Base-by-base conservation (phyloP, 2,797 vertebrate genomes). In the Babyrousa celebensis region DNA sequence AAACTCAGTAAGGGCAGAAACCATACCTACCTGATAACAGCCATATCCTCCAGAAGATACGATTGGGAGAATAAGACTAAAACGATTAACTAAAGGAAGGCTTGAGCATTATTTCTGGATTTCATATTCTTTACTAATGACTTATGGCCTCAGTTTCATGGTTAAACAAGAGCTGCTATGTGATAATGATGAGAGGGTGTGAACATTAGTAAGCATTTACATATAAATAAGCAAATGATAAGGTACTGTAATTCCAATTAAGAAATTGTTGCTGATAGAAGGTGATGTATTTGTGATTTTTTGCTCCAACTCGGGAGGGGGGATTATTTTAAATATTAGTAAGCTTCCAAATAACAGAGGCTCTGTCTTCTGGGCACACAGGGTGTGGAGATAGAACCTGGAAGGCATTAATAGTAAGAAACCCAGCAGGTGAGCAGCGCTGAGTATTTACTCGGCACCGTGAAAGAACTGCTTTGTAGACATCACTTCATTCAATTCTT, bases 281-380 rank as follows among this genome's bases (percentile, higher is more conserved):
- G 12, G 27, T 77, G 65, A 91, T 60, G 89, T 75, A 74, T 70
- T 85, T 93, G 62, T 74, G 15, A 72, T n/a, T n/a, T 71, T 96
- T 96, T 77, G 16, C 62, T 95, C 40, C 52, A 72, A 62, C 7
- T 25, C 29, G 56, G 62, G 5, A 68, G 7, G 6, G 16, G n/a
- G 86, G 84, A 48, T 95, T 90, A 92, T 89, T 86, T 79, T 77
- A 68, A 96, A 72, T 79, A 83, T 89, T 43, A 71, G 75, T 84
- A 58, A 40, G 5, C 5, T 84, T 85, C 78, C 12, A 54, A 75
- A 29, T 79, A 56, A 20, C 15, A 84, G 15, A 72, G 29, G 71
- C 18, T 84, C 60, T 77, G 6, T 74, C 72, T 93, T 77, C 48
- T 36, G 58, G 40, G 58, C 25, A 54, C 52, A 32, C 9, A 40